Evolutionary conservation across 2,888 invertebrate species (phyloP), one percentile per base, ranked within the genome.

Genomic region (Shargacucullia verbasci): DNA sequence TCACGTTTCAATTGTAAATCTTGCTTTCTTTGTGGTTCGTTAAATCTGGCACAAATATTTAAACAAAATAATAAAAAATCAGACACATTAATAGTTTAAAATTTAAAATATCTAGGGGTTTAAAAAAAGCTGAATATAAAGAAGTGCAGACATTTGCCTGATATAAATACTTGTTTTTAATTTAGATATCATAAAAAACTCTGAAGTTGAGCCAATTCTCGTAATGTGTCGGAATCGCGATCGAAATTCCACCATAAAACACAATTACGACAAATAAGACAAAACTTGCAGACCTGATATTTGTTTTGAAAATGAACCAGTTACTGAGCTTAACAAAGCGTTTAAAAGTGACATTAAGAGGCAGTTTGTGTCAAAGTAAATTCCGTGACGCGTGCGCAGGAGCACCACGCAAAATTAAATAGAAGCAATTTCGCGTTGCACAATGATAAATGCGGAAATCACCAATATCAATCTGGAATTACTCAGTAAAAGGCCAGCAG

Each of bases 401-500:
- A 66, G 46, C 56, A 63, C 39, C 35, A 34, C 47, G 48, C 43
- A 64, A 63, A 77, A 76, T 70, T 73, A 81, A 79, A 78, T 73
- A 77, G 60, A 45, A 65, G 71, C 59, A 47, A 71, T 76, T 76
- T 66, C 58, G 59, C 73, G 60, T 64, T 70, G 72, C 71, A 78
- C 37, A 78, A 72, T 76, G 74, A 79, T 79, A 78, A 80, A 85
- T 68, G 66, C 81, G 79, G 82, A 84, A 87, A 79, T 82, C 76
- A 78, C 71, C 73, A 79, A 77, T 80, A 87, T 85, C 72, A 86
- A 84, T 83, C 74, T 72, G 73, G 73, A 78, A 85, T 85, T 84
- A 88, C 86, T 86, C 79, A 84, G 86, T 81, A 83, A 88, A 88
- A 88, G 85, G 86, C 84, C 86, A 20, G 77, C 82, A 79, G 83